Conservation (phyloP, 2,113 vertebrate genomes). For the Tylochromis polylepis region DNA sequence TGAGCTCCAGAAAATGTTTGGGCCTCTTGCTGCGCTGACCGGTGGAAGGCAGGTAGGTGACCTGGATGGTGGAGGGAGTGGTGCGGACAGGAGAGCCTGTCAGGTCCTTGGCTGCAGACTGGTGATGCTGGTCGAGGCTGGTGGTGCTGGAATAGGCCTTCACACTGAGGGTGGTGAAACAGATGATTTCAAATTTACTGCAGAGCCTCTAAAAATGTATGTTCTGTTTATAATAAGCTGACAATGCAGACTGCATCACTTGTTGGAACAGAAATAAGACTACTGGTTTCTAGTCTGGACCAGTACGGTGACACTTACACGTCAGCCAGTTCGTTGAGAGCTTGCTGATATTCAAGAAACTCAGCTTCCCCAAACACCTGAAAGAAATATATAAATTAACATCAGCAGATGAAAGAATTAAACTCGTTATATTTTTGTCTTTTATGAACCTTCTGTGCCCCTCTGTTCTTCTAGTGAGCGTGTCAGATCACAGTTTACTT, state of each 20-base stretch:
- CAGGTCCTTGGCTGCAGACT: slow-evolving; percentile 91
- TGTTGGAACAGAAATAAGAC: not conserved
- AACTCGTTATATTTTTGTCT: not conserved
- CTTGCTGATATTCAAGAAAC: slow-evolving; percentile 86
- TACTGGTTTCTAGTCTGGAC: not conserved
- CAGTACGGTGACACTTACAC: slow-evolving; percentile 75
- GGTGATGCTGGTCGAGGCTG: slow-evolving; percentile 86
- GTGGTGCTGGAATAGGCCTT: slow-evolving; percentile 70
- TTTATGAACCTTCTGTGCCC: not conserved
- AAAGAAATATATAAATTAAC: not conserved
- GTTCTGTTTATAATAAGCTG: not conserved
- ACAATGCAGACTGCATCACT: not conserved
- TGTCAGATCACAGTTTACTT: not conserved
- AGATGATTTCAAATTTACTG: not conserved
- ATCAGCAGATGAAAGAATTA: not conserved
- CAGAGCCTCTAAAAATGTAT: not conserved
- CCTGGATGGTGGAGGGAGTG: slow-evolving; percentile 87
- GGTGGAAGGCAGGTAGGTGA: slow-evolving; percentile 94
- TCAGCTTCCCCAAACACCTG: slow-evolving; percentile 87
- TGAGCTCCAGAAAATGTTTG: slow-evolving; percentile 96
- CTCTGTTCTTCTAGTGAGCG: not conserved
- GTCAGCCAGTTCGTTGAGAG: slow-evolving; percentile 82
- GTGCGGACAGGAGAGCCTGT: slow-evolving; percentile 75
- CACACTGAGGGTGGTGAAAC: slow-evolving; percentile 45
- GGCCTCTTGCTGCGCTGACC: slow-evolving; percentile 94